Evolutionary conservation across 1,140 invertebrate genomes (phyloP).

Genomic region (Heliconius hermathena): DNA sequence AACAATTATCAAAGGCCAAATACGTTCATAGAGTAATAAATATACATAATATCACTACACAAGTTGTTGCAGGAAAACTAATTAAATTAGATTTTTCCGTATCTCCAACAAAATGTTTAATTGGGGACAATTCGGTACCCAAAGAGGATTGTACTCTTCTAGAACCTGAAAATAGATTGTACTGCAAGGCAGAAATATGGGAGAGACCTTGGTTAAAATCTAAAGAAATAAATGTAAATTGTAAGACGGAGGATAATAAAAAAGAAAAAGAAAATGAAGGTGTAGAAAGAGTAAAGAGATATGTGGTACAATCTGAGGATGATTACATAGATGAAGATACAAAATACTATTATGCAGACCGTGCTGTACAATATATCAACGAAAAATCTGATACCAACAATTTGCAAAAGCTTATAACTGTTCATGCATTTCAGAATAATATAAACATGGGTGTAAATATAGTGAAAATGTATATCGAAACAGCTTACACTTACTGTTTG

Average conservation of each 20-base stretch:
- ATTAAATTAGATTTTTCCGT: slow-evolving; percentile 48
- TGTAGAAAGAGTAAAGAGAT: not conserved
- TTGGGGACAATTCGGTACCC: slow-evolving; percentile 18
- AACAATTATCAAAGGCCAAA: slow-evolving; percentile 40
- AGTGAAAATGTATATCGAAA: slow-evolving; percentile 67
- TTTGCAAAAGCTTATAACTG: slow-evolving; percentile 60
- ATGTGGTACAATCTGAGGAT: slow-evolving; percentile 38
- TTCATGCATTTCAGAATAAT: slow-evolving; percentile 52
- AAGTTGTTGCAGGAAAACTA: slow-evolving; percentile 47
- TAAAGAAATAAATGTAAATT: slow-evolving; percentile 48
- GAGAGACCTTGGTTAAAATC: slow-evolving; percentile 32
- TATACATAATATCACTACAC: slow-evolving; percentile 43
- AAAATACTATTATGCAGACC: slow-evolving; percentile 61
- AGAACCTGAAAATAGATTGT: slow-evolving; percentile 32
- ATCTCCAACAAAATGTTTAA: slow-evolving; percentile 48
- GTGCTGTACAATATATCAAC: slow-evolving; percentile 56
- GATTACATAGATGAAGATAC: slow-evolving; percentile 62
- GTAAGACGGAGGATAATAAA: slow-evolving; percentile 33
- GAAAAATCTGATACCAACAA: slow-evolving; percentile 54
- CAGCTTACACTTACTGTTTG: slow-evolving; percentile 62
- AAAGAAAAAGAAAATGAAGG: slow-evolving; percentile 32
- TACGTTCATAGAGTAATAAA: slow-evolving; percentile 47
- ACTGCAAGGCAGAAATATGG: slow-evolving; percentile 44
- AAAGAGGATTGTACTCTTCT: slow-evolving; percentile 37
- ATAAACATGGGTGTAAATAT: slow-evolving; percentile 51